Conservation (phyloP, 2,888 invertebrate genomes). For the Poecilus cupreus region DNA sequence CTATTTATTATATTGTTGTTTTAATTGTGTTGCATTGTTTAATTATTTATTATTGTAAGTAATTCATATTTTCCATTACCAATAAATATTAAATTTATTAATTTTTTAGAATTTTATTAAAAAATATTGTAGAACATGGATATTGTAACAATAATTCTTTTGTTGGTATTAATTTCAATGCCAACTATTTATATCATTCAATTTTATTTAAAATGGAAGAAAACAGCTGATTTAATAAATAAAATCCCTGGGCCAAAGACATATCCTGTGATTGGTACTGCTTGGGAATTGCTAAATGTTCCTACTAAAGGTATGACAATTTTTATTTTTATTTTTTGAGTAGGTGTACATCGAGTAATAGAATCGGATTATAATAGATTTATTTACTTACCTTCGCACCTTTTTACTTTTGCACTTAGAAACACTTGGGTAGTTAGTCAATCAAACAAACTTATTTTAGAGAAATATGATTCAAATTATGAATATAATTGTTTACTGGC, state of each 20-base stretch:
- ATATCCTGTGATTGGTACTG: constrained; percentile 63
- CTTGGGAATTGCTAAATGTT: constrained; percentile 58
- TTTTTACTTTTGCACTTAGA: too few relatives aligned
- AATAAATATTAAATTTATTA: neutral
- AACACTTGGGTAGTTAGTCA: too few relatives aligned
- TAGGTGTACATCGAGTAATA: neutral
- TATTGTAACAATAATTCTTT: constrained; percentile 44
- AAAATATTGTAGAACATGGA: constrained; percentile 52
- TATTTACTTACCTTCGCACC: too few relatives aligned
- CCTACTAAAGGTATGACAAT: constrained; percentile 61
- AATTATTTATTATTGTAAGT: neutral
- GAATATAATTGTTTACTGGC: too few relatives aligned
- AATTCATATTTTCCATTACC: neutral
- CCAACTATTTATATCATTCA: constrained; percentile 55
- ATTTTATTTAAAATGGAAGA: constrained; percentile 26
- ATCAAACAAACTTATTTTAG: too few relatives aligned
- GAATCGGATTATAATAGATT: too few relatives aligned
- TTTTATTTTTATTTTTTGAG: neutral
- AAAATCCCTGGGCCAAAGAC: constrained; percentile 61
- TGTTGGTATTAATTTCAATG: constrained; percentile 46
- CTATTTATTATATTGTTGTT: neutral
- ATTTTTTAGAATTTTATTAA: neutral
- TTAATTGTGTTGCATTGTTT: neutral
- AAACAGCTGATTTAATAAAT: constrained; percentile 53
- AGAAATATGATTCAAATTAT: too few relatives aligned